phyloP scores from a whole-genome alignment of 1,140 invertebrate species.

The Meloidogyne exigua region DNA sequence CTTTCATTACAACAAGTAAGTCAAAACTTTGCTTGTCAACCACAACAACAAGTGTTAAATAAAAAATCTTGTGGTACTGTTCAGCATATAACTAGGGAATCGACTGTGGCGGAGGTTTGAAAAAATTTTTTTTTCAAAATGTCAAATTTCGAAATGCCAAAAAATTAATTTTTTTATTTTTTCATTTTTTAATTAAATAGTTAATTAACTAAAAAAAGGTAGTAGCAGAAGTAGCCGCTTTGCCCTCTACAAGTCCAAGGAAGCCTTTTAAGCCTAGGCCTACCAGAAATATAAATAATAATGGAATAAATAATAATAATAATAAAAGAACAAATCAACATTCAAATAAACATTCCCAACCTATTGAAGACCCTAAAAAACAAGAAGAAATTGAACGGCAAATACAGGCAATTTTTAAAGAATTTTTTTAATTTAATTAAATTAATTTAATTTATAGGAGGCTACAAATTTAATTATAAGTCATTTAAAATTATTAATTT shows the following conservation, averaged over 20 bases:
- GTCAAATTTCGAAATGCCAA: no score
- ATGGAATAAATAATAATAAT: neutral
- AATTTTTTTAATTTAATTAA: neutral
- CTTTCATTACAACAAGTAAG: constrained; percentile 17
- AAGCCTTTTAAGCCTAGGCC: constrained; percentile 26
- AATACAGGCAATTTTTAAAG: constrained; percentile 29
- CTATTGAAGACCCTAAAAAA: constrained; percentile 34
- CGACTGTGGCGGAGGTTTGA: constrained; percentile 17
- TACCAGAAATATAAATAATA: constrained; percentile 14
- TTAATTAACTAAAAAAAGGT: constrained; percentile 10
- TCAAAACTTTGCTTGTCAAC: constrained; percentile 21
- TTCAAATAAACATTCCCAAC: constrained; percentile 15
- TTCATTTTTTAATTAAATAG: neutral
- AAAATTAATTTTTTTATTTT: no score
- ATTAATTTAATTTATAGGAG: neutral
- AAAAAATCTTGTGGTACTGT: neutral
- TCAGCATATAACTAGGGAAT: constrained; percentile 3
- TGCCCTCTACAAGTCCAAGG: constrained; percentile 20
- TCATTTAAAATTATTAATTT: no score
- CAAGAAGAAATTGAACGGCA: constrained; percentile 42
- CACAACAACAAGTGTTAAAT: neutral
- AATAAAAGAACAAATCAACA: constrained; percentile 21
- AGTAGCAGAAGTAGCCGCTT: constrained; percentile 27
- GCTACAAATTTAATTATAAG: no score
- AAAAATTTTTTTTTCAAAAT: neutral